phyloP scores from a whole-genome alignment of 2,888 invertebrate genomes.

The Chrysomela aeneicollis region DNA sequence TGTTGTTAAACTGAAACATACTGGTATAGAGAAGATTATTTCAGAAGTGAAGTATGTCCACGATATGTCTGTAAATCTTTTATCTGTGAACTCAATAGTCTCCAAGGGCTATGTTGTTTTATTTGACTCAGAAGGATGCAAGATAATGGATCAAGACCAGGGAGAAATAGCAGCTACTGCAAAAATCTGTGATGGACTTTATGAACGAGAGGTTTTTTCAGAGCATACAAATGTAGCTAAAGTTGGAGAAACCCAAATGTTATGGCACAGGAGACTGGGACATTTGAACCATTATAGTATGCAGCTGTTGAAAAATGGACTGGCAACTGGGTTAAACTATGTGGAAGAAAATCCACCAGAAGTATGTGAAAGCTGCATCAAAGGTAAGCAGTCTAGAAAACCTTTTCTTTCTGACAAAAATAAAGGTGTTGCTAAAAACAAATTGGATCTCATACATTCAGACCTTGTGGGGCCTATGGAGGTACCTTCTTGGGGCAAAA shows the following conservation, averaged over 20 bases:
- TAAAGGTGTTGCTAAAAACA: constrained; percentile 40
- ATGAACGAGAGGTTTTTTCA: background rate
- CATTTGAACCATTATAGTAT: background rate
- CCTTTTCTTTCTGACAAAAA: constrained; percentile 53
- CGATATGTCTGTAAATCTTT: constrained; percentile 38
- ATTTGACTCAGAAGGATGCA: constrained; percentile 35
- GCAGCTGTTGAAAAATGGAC: background rate
- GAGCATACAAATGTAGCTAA: constrained; percentile 2
- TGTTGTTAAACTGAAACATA: constrained; percentile 27
- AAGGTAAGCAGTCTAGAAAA: constrained; percentile 27
- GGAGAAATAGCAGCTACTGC: constrained; percentile 28
- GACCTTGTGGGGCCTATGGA: no score
- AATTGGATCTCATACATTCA: background rate
- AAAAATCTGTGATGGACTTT: constrained; percentile 21
- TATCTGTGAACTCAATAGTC: constrained; percentile 40
- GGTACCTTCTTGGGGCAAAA: no score
- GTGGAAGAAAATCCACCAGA: background rate
- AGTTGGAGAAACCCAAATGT: background rate
- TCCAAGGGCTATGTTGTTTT: constrained; percentile 36
- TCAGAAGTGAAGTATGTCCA: constrained; percentile 41
- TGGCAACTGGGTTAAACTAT: background rate
- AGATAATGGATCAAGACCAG: constrained; percentile 24
- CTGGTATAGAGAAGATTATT: constrained; percentile 20
- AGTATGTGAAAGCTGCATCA: constrained; percentile 34
- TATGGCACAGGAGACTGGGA: background rate